These are phyloP conservation scores for Drosophila nigritarsus DNA, from an alignment of 2,888 invertebrate species.

Conservation along the genomic window DNA sequence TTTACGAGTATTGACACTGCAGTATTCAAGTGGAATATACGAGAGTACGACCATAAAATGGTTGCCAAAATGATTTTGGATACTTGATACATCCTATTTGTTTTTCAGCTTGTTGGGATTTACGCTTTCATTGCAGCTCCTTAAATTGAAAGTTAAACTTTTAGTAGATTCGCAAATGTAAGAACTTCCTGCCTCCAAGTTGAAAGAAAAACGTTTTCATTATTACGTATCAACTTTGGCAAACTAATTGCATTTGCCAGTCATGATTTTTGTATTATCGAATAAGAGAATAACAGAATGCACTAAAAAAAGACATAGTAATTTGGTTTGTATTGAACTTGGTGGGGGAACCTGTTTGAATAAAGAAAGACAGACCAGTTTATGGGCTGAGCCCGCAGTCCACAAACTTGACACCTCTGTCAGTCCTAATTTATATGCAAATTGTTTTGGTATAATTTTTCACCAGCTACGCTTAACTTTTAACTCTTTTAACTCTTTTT, in stretches of 20 bases:
- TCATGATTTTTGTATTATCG: constrained; percentile 1
- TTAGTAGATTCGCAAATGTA: neutral
- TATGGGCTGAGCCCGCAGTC: constrained; percentile 11
- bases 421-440: constrained; percentile 76
- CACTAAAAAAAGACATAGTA: neutral
- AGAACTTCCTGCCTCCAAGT: neutral
- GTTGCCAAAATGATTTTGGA: constrained; percentile 26
- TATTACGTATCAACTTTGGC: neutral
- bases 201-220: neutral
- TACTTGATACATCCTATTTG: constrained; percentile 33
- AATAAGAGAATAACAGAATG: neutral
- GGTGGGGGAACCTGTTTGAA: constrained; percentile 1
- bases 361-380: neutral
- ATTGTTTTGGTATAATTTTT: constrained; percentile 67
- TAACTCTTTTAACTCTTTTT: constrained; percentile 42
- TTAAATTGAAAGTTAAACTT: constrained; percentile 22
- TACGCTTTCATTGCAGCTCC: neutral
- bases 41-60: constrained; percentile 21
- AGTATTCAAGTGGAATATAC: constrained; percentile 5
- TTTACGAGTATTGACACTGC: constrained; percentile 41
- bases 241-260: neutral
- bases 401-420: constrained; percentile 61
- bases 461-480: constrained; percentile 44
- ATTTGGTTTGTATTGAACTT: constrained; percentile 7
- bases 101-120: neutral